Percentiles rank a stretch among this genome's conserved stretches.
phyloP scores from a whole-genome alignment of 2,797 vertebrate species.

The Melanotaenia boesemani region DNA sequence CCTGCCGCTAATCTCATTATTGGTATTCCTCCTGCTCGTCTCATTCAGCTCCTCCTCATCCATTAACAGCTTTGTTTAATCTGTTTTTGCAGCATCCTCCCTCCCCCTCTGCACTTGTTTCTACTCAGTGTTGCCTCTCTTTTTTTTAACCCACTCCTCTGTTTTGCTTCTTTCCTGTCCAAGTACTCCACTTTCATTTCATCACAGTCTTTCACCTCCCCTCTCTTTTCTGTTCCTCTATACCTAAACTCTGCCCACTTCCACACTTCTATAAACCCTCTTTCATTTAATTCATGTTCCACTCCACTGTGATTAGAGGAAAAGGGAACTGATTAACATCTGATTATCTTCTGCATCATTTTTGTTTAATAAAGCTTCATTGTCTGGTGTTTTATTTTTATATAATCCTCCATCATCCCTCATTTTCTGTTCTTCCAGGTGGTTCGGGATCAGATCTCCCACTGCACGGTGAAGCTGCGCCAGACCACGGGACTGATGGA shows the following conservation, averaged over 20 bases:
- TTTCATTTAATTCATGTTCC: slow-evolving; percentile 19
- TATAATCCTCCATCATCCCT: not conserved
- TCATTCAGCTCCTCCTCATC: slow-evolving; percentile 8
- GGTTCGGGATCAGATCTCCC: slow-evolving; percentile 97
- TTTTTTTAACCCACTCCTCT: not conserved
- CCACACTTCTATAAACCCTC: slow-evolving; percentile 1
- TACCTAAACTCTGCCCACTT: not conserved
- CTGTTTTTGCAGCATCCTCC: slow-evolving; percentile 1
- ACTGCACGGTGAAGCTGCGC: slow-evolving; percentile 97
- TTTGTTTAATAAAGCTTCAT: slow-evolving; percentile 1
- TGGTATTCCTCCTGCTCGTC: slow-evolving; percentile 17
- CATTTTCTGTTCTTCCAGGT: slow-evolving; percentile 81
- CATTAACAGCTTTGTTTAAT: slow-evolving; percentile 25
- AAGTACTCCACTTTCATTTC: slow-evolving; percentile 2
- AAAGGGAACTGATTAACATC: slow-evolving; percentile 22
- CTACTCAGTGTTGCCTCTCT: not conserved
- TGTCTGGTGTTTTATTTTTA: not conserved
- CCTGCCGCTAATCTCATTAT: slow-evolving; percentile 36
- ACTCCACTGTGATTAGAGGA: slow-evolving; percentile 25
- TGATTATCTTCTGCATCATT: slow-evolving; percentile 22
- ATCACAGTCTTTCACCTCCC: not conserved
- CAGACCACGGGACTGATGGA: slow-evolving; percentile 99
- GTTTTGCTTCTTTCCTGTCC: not conserved
- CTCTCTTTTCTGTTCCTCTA: not conserved
- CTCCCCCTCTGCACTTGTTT: not conserved